Base-by-base conservation (phyloP, 2,113 vertebrate species). In the Colius striatus region DNA sequence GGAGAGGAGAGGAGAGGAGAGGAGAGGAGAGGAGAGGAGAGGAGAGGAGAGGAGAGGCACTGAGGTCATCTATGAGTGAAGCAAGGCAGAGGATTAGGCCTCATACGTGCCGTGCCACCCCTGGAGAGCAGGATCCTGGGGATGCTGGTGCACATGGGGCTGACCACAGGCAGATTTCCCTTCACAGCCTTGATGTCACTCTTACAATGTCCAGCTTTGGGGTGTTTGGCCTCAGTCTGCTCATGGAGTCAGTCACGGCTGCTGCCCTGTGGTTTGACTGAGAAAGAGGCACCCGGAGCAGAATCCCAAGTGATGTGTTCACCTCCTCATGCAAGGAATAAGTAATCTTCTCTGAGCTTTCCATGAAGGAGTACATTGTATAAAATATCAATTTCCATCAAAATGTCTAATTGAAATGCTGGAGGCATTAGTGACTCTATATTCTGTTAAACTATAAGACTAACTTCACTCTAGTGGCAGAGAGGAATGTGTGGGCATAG, bases 71-170 rank as follows among this genome's bases (percentile, higher is more conserved):
- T 32, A 58, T n/a, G 13, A 54, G 38, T 4, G 12, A n/a, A 78
- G n/a, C 18, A 84, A 26, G 36, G 26, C 38, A 21, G 12, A 10
- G 25, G 7, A 41, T 54, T 43, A 43, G 30, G 5, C 25, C 27
- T 22, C 30, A 36, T 36, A 16, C 20, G 30, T 51, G 9, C 23
- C 16, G 30, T 51, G 9, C 23, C 4, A 8, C 5, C 19, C 32
- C 34, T 13, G 47, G 58, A 50, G 25, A 43, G 60, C 18, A 50
- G 53, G 41, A 66, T 41, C 30, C 22, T n/a, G 30, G 34, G 53
- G 30, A 22, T 29, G 21, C 30, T 16, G 0, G 4, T 18, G n/a
- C 54, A 50, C 6, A 1, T 4, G 8, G 34, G 4, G 12, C 26
- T 19, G 34, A 26, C 41, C 2, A 2, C 30, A 12, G 26, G 7